Percentiles rank a stretch among this genome's conserved stretches.
These are phyloP conservation scores for Merops nubicus DNA, from an alignment of 2,113 vertebrate species.

Conservation along the genomic window DNA sequence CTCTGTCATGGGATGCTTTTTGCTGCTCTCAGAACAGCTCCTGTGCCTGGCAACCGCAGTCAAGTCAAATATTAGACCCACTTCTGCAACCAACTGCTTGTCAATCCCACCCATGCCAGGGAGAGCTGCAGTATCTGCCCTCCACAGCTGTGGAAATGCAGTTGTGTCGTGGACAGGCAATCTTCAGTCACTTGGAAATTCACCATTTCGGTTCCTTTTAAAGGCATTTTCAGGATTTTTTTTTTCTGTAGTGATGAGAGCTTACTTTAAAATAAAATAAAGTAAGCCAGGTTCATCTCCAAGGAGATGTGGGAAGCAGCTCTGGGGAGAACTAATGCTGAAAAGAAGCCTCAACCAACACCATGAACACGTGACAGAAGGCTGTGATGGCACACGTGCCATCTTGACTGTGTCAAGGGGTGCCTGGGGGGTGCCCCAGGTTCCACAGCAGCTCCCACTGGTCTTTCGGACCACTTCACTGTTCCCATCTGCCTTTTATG, in stretches of 20 bases:
- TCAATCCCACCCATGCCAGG: neutral
- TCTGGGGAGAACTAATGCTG: neutral
- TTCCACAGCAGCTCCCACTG: neutral
- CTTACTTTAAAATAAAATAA: neutral
- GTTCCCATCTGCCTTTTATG: neutral
- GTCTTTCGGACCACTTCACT: neutral
- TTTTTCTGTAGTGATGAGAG: neutral
- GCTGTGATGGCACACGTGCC: rapidly evolving
- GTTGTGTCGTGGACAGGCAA: neutral
- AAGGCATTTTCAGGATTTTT: neutral
- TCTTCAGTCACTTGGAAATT: neutral
- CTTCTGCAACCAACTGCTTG: neutral
- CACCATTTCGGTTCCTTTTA: neutral
- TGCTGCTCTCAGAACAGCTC: neutral
- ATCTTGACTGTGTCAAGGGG: rapidly evolving
- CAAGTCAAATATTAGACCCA: neutral
- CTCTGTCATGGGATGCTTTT: neutral
- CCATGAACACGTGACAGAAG: rapidly evolving
- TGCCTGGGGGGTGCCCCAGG: neutral
- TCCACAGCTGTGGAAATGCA: neutral
- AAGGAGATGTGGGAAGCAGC: neutral
- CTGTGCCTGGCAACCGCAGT: neutral
- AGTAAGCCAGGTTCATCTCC: neutral
- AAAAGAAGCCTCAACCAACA: neutral
- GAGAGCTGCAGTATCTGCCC: neutral